These are phyloP conservation scores for Bombus superbus DNA, from an alignment of 1,140 invertebrate species.

Conservation along the genomic window DNA sequence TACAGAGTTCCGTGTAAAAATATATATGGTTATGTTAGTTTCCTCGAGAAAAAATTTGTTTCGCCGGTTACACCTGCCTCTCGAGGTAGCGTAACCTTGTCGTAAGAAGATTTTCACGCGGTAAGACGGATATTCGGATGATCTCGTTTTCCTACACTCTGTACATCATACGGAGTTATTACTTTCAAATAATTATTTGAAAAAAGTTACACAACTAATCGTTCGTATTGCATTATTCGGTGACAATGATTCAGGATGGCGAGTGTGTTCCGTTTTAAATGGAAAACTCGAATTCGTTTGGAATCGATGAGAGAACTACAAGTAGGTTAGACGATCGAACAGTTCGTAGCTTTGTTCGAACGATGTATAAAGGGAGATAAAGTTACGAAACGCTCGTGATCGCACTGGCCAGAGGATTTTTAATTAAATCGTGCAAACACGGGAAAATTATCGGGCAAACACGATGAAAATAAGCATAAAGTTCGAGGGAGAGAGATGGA, in stretches of 20 bases:
- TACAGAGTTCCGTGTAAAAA: no score
- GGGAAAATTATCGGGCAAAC: slow-evolving; percentile 38
- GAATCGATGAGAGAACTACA: background rate
- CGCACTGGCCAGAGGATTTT: slow-evolving; percentile 11
- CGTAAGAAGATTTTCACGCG: no score
- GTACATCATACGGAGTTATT: no score
- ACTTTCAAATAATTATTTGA: background rate
- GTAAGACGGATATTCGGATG: no score
- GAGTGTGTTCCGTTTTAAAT: background rate
- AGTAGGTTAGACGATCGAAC: slow-evolving; percentile 8
- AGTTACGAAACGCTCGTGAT: slow-evolving; percentile 24
- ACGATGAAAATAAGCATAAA: slow-evolving; percentile 34
- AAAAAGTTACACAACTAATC: background rate
- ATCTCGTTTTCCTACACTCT: no score
- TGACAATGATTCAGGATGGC: background rate
- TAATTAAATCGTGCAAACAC: slow-evolving; percentile 38
- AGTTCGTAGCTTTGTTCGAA: background rate
- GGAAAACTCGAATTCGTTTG: background rate
- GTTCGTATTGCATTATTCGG: background rate
- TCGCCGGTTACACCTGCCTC: rapidly evolving
- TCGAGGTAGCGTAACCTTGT: no score
- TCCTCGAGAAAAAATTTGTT: no score
- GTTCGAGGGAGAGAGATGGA: background rate
- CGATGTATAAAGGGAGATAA: slow-evolving; percentile 10
- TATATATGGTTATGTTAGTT: no score